Evolutionary conservation across 1,140 invertebrate species (phyloP).

Genomic region (Metopolophium dirhodum): DNA sequence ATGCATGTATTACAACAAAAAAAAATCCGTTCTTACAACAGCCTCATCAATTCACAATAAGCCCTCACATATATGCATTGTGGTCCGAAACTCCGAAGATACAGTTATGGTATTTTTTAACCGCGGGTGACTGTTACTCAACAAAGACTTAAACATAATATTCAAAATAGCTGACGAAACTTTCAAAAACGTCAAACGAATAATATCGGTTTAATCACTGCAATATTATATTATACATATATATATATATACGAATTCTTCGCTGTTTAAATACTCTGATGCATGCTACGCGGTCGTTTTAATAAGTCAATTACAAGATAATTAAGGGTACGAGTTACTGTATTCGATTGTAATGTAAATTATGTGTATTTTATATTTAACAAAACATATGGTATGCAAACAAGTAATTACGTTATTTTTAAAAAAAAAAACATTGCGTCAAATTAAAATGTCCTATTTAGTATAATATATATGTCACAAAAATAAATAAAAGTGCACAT

Average conservation of each 20-base stretch:
- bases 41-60: constrained; percentile 25
- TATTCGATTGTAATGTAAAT: constrained; percentile 35
- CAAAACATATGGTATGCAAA: not conserved
- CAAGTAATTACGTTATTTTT: not conserved
- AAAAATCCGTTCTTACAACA: constrained; percentile 23
- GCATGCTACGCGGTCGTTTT: constrained; percentile 3
- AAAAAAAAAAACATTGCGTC: not conserved
- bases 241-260: too few relatives aligned
- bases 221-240: not conserved
- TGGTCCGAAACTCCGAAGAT: not conserved
- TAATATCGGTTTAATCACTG: not conserved
- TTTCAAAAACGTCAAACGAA: not conserved
- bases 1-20: not conserved
- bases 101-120: constrained; percentile 22
- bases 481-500: not conserved
- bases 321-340: constrained; percentile 38
- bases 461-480: not conserved
- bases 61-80: not conserved
- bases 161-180: not conserved
- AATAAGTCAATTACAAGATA: constrained; percentile 24
- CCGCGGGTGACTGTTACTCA: not conserved
- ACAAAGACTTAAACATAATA: not conserved
- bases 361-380: constrained; percentile 3
- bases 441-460: not conserved
- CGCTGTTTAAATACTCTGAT: too few relatives aligned